phyloP scores from a whole-genome alignment of 1,140 invertebrate species.

The Capitella teleta region DNA sequence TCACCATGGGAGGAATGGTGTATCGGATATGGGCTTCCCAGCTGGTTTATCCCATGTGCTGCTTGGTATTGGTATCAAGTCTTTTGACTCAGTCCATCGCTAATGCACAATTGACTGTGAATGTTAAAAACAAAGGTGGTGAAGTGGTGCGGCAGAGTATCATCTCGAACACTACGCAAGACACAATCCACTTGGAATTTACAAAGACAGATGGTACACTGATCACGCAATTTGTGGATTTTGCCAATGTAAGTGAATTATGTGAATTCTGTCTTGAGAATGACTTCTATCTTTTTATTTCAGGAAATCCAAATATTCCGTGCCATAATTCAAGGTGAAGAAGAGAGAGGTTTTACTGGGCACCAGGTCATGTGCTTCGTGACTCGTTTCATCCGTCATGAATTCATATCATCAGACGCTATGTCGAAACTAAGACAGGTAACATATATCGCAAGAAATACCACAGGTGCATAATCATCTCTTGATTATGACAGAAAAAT shows the following conservation, averaged over 20 bases:
- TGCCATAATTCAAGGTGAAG: conserved; percentile 83
- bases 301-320: conserved; percentile 88
- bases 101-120: conserved; percentile 26
- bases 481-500: conserved; percentile 71
- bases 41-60: too few relatives aligned
- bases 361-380: conserved; percentile 83
- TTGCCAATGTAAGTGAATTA: conserved; percentile 49
- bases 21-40: too few relatives aligned
- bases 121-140: conserved; percentile 59
- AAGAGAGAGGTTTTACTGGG: conserved; percentile 79
- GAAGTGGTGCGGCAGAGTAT: conserved; percentile 87
- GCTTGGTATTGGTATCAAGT: too few relatives aligned
- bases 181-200: conserved; percentile 78
- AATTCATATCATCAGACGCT: conserved; percentile 88
- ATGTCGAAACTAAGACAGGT: conserved; percentile 94
- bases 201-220: conserved; percentile 79
- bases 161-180: conserved; percentile 75
- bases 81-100: background rate
- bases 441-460: too few relatives aligned
- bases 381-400: conserved; percentile 68
- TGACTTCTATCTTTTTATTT: too few relatives aligned
- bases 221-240: conserved; percentile 84
- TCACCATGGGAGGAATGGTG: too few relatives aligned
- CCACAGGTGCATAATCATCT: too few relatives aligned
- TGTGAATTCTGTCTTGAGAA: too few relatives aligned